Conservation (phyloP, 2,113 vertebrate species). For the Bagarius yarrelli region DNA sequence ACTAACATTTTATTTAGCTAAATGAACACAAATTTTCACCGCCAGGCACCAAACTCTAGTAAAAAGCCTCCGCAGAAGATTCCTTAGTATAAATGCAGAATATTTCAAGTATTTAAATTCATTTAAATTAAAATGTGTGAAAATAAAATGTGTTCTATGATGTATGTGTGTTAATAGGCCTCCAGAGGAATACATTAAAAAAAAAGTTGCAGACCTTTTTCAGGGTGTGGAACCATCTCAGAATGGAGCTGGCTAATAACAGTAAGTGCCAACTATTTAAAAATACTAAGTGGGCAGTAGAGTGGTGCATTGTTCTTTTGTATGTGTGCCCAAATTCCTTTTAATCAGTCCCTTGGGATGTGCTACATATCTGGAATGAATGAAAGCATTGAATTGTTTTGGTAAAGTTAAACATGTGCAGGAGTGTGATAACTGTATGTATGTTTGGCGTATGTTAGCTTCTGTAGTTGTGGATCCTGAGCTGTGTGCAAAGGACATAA, state of each 20-base stretch:
- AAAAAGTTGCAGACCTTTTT: slow-evolving; percentile 64
- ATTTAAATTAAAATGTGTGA: no score
- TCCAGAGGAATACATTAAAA: slow-evolving; percentile 58
- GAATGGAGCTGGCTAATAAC: slow-evolving; percentile 64
- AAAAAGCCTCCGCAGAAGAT: no score
- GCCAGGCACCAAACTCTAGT: no score
- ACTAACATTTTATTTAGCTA: no score
- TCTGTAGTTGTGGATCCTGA: slow-evolving; percentile 51
- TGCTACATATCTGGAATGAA: not conserved
- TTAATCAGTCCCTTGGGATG: not conserved
- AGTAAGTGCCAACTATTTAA: slow-evolving; percentile 53
- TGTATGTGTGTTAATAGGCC: slow-evolving; percentile 48
- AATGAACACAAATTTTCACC: no score
- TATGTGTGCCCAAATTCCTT: not conserved
- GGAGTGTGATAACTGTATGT: not conserved
- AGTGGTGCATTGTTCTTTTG: not conserved
- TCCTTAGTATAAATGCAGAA: no score
- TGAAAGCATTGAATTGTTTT: not conserved
- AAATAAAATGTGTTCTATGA: not conserved
- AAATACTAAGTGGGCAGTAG: not conserved
- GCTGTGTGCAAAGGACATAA: slow-evolving; percentile 61
- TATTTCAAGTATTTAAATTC: no score
- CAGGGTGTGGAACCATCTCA: slow-evolving; percentile 67
- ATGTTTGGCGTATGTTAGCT: slow-evolving; percentile 25
- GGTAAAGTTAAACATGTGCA: not conserved